Base-by-base conservation (phyloP, 1,140 invertebrate species). In the Ceratosolen solmsi region DNA sequence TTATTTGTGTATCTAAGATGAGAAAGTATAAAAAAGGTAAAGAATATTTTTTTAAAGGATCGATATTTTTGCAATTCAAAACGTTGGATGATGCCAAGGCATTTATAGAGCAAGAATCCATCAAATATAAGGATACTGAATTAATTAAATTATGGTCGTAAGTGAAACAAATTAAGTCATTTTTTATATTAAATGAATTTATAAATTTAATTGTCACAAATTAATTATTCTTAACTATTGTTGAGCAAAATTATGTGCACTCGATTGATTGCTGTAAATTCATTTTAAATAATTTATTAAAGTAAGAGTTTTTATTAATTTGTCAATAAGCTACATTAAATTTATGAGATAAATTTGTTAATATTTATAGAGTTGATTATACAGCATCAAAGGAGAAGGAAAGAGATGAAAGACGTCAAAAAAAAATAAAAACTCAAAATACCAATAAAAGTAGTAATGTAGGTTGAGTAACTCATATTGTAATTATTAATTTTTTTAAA, bases 51-150 rank as follows among this genome's bases (percentile, higher is more conserved):
- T 98, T 97, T 87, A 97, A 99, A 92, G 98, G 98, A 60, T 98
- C 97, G 11, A 94, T 98, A 72, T 98, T 98, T 92, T 93, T 95
- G 30, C 95, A 96, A 3, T 99, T 98, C 87, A 93, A 94, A 85
- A 95, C 93, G 41, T 92, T 94, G 73, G 96, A 97, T 74, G 93
- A 94, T 85, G 94, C 94, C 22, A 94, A 95, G 84, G 90, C 92
- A 63, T 95, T 96, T 85, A 88, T 97, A 75, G 93, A 93, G 27
- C 86, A 89, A 60, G 94, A 95, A 84, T 92, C 91, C 46, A 85
- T 97, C 0, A 96, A 96, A 88, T 97, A 94, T 90, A 93, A 94
- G 33, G 96, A 96, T 3, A 93, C 89, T 3, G 94, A 95, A 79
- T 89, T 97, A 46, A 90, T 96, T 9, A 93, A 93, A 79, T 94